Conservation (phyloP, 2,888 invertebrate genomes). For the Aethes cnicana region DNA sequence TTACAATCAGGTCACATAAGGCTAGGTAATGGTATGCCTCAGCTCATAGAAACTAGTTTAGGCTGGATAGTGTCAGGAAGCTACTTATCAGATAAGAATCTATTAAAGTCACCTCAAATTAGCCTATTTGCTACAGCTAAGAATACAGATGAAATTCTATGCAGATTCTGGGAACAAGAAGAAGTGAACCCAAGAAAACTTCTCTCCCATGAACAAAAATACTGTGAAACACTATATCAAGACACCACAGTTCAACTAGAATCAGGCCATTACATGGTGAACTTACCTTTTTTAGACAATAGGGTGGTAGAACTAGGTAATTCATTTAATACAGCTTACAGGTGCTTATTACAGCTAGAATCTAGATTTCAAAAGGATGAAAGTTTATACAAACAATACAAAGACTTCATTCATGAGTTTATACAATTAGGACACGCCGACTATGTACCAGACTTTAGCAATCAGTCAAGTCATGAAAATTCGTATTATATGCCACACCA, state of each 20-base stretch:
- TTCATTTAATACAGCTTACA: slow-evolving; percentile 34
- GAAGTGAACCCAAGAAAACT: slow-evolving; percentile 16
- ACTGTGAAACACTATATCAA: slow-evolving; percentile 27
- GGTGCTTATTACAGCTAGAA: slow-evolving; percentile 31
- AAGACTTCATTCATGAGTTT: slow-evolving; percentile 31
- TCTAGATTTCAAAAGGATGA: slow-evolving; percentile 27
- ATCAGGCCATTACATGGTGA: slow-evolving; percentile 16
- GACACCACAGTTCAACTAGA: slow-evolving; percentile 25
- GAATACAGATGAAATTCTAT: slow-evolving; percentile 9
- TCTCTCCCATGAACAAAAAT: slow-evolving; percentile 20
- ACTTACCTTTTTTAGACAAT: slow-evolving; percentile 23
- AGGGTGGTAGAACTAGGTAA: slow-evolving; percentile 25
- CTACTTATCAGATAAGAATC: neutral
- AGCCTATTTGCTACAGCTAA: neutral
- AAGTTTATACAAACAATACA: slow-evolving; percentile 23
- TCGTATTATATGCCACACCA: slow-evolving; percentile 28
- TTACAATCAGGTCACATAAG: slow-evolving; percentile 12
- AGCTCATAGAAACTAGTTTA: slow-evolving; percentile 20
- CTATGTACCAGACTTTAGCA: slow-evolving; percentile 22
- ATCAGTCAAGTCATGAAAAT: neutral
- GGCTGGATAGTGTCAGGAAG: slow-evolving; percentile 30
- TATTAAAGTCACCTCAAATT: too few species aligned
- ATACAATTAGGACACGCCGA: slow-evolving; percentile 32
- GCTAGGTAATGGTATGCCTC: slow-evolving; percentile 21
- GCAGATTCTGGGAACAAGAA: slow-evolving; percentile 29